Evolutionary conservation across 2,113 vertebrate species (phyloP), one percentile per base, ranked within the genome.

Genomic region (Gnathonemus longibarbis): DNA sequence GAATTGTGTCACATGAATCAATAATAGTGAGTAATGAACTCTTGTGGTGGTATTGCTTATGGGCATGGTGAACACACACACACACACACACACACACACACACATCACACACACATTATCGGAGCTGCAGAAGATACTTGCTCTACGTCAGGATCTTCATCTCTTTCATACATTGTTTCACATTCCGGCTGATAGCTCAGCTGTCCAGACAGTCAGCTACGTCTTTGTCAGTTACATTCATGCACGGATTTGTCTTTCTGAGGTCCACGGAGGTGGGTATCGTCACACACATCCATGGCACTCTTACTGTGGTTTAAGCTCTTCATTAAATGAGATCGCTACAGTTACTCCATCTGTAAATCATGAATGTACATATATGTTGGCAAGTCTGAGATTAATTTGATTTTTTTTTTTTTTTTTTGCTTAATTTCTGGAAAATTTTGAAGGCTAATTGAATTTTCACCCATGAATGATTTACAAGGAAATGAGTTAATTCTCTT

Each of bases 371-470:
- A 42, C 31, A 80, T 17, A 39, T 80, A 15, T 80, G 35, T 42
- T 80, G 35, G 35, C 74, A 80, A 42, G 4, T 80, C 74, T 19
- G 74, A 80, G 35, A 39, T 80, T 77, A 80, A 80, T 80, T 77
- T 19, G 70, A 0, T 70, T 70, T 31, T 31, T 11, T 70, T 77
- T 77, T 77, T 39, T 17, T 9, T 42, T 77, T 77, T 35, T 7
- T 77, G 10, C 15, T 39, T 35, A 39, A 77, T 31, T 77, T 77
- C 31, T 77, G 70, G 70, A 77, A 77, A 77, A 77, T 35, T 77
- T 35, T 77, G 70, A 77, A 77, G 70, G 31, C 70, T 77, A 77
- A 77, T 39, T 77, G 70, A 77, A 77, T 77, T 77, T 77, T 77
- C 70, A 39, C 70, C 35, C 70, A 39, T 80, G 74, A 42, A 80